A percentile compares a stretch with the other conserved stretches of the same genome.
Conservation (phyloP, 1,140 invertebrate genomes). For the Acromyrmex charruanus region DNA sequence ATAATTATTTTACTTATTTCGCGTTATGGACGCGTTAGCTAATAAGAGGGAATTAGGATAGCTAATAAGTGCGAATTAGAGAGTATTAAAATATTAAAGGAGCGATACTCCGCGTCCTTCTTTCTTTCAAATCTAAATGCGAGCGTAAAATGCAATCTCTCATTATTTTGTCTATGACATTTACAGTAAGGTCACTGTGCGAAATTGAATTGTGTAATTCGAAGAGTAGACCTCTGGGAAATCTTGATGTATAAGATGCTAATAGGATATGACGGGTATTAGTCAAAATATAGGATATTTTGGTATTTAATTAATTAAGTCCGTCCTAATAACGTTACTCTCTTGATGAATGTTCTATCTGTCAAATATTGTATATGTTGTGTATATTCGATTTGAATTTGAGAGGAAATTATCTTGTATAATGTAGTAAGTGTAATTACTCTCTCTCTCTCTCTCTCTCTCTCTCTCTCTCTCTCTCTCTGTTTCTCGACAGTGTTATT, state of each 20-base stretch:
- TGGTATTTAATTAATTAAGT: conserved; percentile 32
- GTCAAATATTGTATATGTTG: not conserved
- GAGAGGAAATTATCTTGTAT: not conserved
- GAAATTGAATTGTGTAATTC: not conserved
- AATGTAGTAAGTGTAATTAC: not conserved
- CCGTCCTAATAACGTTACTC: not conserved
- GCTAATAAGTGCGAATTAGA: not conserved
- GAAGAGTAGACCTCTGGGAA: not conserved
- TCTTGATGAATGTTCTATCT: not conserved
- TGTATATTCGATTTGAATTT: not conserved
- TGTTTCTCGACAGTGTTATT: not conserved
- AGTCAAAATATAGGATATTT: conserved; percentile 1
- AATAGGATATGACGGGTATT: not conserved
- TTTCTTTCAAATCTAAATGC: not conserved
- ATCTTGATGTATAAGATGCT: not conserved
- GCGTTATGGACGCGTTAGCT: not conserved
- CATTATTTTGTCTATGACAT: not conserved
- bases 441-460: too few relatives aligned
- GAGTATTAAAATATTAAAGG: not conserved
- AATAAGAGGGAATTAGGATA: conserved; percentile 14
- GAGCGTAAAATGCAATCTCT: not conserved
- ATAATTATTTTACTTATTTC: conserved; percentile 33
- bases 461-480: too few relatives aligned
- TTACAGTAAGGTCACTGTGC: not conserved
- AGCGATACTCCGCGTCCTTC: not conserved